These are phyloP conservation scores for Myotis planiceps DNA, from an alignment of 2,797 vertebrate species.

Conservation along the genomic window DNA sequence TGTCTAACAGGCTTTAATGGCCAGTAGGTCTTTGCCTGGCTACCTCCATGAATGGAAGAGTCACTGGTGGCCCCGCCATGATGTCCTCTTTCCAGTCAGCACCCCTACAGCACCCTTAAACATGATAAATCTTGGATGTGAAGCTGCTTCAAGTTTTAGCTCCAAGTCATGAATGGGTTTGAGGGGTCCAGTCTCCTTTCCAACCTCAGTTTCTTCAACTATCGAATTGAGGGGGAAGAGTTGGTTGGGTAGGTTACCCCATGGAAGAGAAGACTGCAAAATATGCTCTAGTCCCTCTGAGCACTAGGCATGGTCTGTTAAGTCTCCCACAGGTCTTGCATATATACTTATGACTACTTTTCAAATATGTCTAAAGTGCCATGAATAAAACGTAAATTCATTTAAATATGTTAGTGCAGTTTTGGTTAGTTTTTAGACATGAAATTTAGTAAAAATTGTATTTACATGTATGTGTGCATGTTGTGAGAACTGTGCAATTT, in stretches of 20 bases:
- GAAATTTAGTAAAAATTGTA: neutral
- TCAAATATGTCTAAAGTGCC: neutral
- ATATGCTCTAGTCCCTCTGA: neutral
- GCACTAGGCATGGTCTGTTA: neutral
- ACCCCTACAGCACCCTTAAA: neutral
- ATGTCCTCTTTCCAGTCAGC: neutral
- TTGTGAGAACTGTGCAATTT: constrained; percentile 16
- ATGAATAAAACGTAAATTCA: constrained; percentile 3
- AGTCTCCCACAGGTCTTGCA: neutral
- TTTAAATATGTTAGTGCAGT: constrained; percentile 29
- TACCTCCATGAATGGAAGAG: neutral
- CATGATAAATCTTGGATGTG: neutral
- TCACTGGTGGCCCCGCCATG: neutral
- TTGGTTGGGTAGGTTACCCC: neutral
- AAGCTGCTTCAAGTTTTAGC: neutral
- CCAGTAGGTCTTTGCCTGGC: neutral
- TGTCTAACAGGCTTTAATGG: neutral
- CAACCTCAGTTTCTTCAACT: neutral
- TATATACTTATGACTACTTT: neutral
- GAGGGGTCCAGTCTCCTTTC: neutral
- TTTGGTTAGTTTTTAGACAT: constrained; percentile 41
- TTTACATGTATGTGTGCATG: neutral
- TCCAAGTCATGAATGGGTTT: neutral
- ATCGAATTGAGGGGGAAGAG: neutral
- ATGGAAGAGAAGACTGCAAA: neutral